Base-by-base conservation (phyloP, 2,888 invertebrate genomes). In the Hemaris fuciformis region DNA sequence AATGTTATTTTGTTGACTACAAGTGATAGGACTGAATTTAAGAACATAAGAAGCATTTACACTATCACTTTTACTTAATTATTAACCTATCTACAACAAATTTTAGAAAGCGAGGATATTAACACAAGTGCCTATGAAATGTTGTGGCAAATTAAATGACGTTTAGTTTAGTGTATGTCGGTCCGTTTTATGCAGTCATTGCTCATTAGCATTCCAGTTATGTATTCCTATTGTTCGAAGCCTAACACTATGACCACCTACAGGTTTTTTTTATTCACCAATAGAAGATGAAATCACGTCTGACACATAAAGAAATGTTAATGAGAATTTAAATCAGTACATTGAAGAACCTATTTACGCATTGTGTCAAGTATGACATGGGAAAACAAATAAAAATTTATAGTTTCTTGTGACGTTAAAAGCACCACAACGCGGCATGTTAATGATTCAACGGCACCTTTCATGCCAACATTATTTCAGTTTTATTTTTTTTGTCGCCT, bases 161-260 rank as follows among this genome's bases (percentile, higher is more conserved):
- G 18, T 18, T 0, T 31, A 27, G 15, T 46, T 59, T 46, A 48
- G 13, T 38, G 38, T 48, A 45, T 62, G 60, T 66, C 66, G 67
- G 69, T 53, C 56, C 60, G 63, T 69, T 45, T 67, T 66, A 71
- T 66, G 62, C 64, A 60, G 59, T 60, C 53, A 53, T 8, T 31
- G 31, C 27, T 53, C 75, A 84, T 89, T 88, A 87, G 81, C 83
- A 89, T 89, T 87, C 89, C 73, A 73, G 73, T 72, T 79, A 74
- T 77, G 84, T 79, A 71, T 68, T 74, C 69, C 85, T 76, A 87
- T 87, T 87, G 86, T 88, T 87, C 77, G 31, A 78, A 81, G 80
- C 76, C 74, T 83, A 85, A 85, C 80, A 86, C 85, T 86, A 84
- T 86, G 82, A 80, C 83, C 80, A 80, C 83, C 84, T 76, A 81